phyloP scores from a whole-genome alignment of 2,113 vertebrate species.

The Phycodurus eques region DNA sequence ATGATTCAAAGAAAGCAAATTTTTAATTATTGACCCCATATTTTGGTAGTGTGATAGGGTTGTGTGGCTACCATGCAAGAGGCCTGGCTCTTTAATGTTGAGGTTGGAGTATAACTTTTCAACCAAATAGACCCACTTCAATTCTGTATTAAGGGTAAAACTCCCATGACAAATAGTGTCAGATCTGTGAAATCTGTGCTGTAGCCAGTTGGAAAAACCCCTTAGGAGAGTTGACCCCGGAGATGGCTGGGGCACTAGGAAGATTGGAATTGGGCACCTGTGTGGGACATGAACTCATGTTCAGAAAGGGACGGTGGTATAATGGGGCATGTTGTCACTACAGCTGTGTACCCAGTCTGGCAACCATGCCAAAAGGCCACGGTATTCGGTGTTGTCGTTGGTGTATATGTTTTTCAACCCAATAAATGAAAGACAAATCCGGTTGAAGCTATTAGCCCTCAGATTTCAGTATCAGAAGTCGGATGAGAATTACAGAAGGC shows the following conservation, averaged over 20 bases:
- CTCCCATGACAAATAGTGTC: background rate
- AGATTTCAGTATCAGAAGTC: background rate
- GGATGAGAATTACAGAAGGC: background rate
- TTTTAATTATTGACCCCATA: background rate
- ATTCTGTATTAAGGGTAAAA: background rate
- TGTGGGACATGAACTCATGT: background rate
- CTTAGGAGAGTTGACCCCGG: background rate
- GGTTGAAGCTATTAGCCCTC: background rate
- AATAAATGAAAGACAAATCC: background rate
- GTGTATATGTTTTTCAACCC: background rate
- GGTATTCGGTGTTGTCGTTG: no score
- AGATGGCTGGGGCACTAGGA: background rate
- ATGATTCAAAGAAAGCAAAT: background rate
- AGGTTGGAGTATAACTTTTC: background rate
- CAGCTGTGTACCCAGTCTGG: background rate
- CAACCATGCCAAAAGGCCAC: background rate
- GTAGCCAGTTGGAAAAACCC: background rate
- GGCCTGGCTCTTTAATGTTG: background rate
- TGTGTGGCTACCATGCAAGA: background rate
- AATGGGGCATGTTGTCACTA: no score
- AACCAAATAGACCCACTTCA: background rate
- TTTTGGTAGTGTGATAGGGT: background rate
- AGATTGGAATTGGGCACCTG: background rate
- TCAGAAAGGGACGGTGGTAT: no score
- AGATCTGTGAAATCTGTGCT: background rate